A percentile compares a stretch with the other conserved stretches of the same genome.
Evolutionary conservation across 2,113 vertebrate species (phyloP).

Genomic region (Corydoras maculifer): DNA sequence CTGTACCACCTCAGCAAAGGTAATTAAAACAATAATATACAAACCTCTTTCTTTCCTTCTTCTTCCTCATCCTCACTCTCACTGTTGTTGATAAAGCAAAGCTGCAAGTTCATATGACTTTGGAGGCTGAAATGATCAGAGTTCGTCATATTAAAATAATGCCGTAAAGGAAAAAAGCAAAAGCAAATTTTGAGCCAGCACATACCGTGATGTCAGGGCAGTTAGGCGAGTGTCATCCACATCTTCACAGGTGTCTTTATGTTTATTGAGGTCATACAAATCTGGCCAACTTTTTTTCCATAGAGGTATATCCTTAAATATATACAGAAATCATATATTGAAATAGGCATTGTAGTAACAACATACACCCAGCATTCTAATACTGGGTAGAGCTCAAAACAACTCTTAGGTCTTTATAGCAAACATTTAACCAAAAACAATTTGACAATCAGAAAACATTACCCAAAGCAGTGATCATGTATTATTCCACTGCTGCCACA

Average conservation of each 20-base stretch:
- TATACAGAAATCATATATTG: not conserved
- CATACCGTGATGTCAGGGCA: slow-evolving; percentile 64
- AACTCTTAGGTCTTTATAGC: too few relatives aligned
- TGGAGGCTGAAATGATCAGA: slow-evolving; percentile 50
- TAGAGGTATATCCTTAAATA: slow-evolving; percentile 11
- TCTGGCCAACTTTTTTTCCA: slow-evolving; percentile 20
- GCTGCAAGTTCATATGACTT: slow-evolving; percentile 64
- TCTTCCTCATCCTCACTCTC: slow-evolving; percentile 63
- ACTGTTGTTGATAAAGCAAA: slow-evolving; percentile 69
- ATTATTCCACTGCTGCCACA: too few relatives aligned
- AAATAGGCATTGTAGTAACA: not conserved
- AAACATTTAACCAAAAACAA: too few relatives aligned
- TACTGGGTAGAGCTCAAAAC: too few relatives aligned
- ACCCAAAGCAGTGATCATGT: too few relatives aligned
- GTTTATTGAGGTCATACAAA: slow-evolving; percentile 32
- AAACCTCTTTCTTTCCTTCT: slow-evolving; percentile 50
- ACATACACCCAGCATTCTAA: too few relatives aligned
- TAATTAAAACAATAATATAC: too few relatives aligned
- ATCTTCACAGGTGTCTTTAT: slow-evolving; percentile 55
- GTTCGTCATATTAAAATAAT: not conserved
- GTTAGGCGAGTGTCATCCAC: slow-evolving; percentile 58
- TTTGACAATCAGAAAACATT: too few relatives aligned
- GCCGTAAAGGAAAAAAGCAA: not conserved
- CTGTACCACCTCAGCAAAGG: too few relatives aligned
- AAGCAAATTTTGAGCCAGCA: not conserved